Evolutionary conservation across 2,113 vertebrate genomes (phyloP), one percentile per base, ranked within the genome.

Genomic region (Garra rufa): DNA sequence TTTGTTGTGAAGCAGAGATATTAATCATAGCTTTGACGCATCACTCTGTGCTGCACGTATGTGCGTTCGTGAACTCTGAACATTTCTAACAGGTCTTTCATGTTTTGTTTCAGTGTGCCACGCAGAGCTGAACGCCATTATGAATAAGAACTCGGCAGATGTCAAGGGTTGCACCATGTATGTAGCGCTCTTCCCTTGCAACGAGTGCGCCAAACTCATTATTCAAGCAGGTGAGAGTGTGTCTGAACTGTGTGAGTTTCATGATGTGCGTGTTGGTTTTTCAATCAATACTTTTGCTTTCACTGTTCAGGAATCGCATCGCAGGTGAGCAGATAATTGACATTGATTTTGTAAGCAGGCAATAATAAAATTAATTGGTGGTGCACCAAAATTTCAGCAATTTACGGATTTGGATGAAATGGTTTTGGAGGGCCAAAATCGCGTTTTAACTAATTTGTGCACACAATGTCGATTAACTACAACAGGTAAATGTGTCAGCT

Each of bases 201-300:
- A 99, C 43, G 98, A 99, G 90, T 99, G 98, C 71, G 96, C 97
- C n/a, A 99, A 99, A 88, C 96, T 99, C 87, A 97, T 99, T 94
- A 99, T 99, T 92, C 97, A 99, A 91, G 95, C 98, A 93, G 97
- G 98, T 97, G 89, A 94, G 94, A 34, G 44, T 48, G 50, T 76
- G 19, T 75, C 9, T 71, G 28, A n/a, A n/a, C 19, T 78, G 19
- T 69, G 43, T 48, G 24, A 13, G 7, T 81, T 19, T 38, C 65
- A 34, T 7, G 19, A 57, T n/a, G 21, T 38, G 19, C 67, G 41
- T 41, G 34, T 70, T 34, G 65, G 4, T 69, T 69, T 69, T 21
- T n/a, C 34, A 41, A 41, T 21, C 65, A 21, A 41, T 17, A 70
- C 30, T n/a, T 69, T 67, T 69, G 10, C 10, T 70, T n/a, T 21